Base-by-base conservation (phyloP, 53 echinoderm and acorn worm species). In the Holothuria scabra region DNA sequence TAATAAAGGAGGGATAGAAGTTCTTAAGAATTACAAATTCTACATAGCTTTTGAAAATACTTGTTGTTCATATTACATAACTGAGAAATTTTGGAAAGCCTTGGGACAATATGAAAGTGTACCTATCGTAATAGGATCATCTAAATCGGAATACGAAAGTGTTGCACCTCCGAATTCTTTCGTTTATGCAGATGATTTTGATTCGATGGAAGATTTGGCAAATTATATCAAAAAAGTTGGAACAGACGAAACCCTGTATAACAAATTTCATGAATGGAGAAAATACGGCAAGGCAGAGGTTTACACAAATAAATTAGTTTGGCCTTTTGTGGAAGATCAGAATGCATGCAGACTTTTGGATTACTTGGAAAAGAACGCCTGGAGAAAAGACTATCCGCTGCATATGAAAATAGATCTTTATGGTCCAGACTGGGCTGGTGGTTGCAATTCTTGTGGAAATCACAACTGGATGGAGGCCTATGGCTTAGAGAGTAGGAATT, bases 101-200 rank as follows among this genome's bases (percentile, higher is more conserved):
- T 33, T 69, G 23, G 31, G n/a, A 3, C 18, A 21, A 37, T 69
- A 69, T 33, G 69, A 69, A 34, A 41, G 35, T 41, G 69, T 69
- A 38, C 69, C 69, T 21, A 69, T 69, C 30, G 69, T 69, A 10
- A 32, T 69, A 19, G 69, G 69, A 34, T n/a, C 69, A 20, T 33
- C 69, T 3, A 69, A 69, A 12, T 34, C 69, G 31, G 69, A 69
- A 37, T 69, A 69, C 21, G 69, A 69, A 22, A 69, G 35, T 34
- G 69, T 69, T 19, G 69, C 69, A 12, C 69, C 69, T 9, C 69
- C 69, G 22, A 34, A 69, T 13, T 69, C 69, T 3, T 69, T 69
- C 20, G 38, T 68, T 34, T 68, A 68, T n/a, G 69, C 69, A 68
- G 69, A 68, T 32, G 69, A 68, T 28, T 68, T 68, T 68, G 69